phyloP scores from a whole-genome alignment of 2,888 invertebrate species.

The Morpho helenor region DNA sequence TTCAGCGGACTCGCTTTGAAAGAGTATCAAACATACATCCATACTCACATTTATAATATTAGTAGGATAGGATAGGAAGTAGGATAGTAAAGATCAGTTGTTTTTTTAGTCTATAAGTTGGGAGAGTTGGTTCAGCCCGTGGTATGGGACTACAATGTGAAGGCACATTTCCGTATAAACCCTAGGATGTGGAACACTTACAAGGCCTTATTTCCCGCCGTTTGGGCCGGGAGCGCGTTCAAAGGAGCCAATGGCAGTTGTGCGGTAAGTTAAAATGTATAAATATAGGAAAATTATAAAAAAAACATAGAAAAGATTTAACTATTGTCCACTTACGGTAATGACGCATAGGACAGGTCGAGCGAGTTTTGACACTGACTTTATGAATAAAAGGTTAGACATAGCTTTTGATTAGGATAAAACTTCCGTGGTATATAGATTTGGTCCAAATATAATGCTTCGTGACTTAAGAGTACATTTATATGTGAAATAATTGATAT shows the following conservation, averaged over 20 bases:
- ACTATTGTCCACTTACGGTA: not conserved
- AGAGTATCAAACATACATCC: too few species aligned
- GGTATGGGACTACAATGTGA: slow-evolving; percentile 83
- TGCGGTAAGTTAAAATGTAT: slow-evolving; percentile 59
- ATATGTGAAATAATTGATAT: too few species aligned
- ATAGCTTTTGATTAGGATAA: too few species aligned
- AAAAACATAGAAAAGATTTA: not conserved
- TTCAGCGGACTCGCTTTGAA: too few species aligned
- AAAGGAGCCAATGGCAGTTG: slow-evolving; percentile 92
- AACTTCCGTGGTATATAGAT: too few species aligned
- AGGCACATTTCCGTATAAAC: slow-evolving; percentile 74
- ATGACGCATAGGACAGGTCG: too few species aligned
- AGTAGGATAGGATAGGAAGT: too few species aligned
- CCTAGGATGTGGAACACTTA: slow-evolving; percentile 82
- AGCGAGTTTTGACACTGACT: too few species aligned
- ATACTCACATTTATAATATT: too few species aligned
- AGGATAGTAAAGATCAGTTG: slow-evolving; percentile 10
- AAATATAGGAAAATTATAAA: not conserved
- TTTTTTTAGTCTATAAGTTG: slow-evolving; percentile 76
- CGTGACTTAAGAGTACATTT: too few species aligned
- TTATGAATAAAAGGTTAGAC: too few species aligned
- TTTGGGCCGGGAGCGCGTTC: slow-evolving; percentile 91
- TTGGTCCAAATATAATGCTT: too few species aligned
- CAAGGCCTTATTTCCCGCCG: slow-evolving; percentile 80
- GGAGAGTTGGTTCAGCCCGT: slow-evolving; percentile 82